Conservation (phyloP, 1,140 invertebrate species). For the Drosophila albomicans region DNA sequence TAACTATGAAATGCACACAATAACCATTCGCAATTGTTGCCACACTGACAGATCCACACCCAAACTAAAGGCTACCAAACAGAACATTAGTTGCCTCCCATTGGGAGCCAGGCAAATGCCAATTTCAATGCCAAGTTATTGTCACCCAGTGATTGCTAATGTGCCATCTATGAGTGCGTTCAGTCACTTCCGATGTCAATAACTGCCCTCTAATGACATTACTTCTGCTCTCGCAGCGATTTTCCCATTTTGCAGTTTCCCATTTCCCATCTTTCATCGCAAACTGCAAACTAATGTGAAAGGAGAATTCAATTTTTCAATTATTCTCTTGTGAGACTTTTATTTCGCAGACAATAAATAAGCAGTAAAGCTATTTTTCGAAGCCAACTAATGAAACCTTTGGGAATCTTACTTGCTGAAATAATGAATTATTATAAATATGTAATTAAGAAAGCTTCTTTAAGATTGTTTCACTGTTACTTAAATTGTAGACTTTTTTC, state of each 20-base stretch:
- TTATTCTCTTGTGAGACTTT: neutral
- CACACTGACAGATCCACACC: slow-evolving; percentile 61
- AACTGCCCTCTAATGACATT: slow-evolving; percentile 62
- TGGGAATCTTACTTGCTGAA: too few relatives aligned
- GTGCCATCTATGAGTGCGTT: slow-evolving; percentile 58
- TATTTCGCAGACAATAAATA: neutral
- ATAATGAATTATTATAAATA: too few relatives aligned
- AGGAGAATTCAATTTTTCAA: slow-evolving; percentile 15
- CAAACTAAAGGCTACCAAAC: slow-evolving; percentile 10
- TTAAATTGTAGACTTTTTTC: too few relatives aligned
- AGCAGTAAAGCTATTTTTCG: neutral
- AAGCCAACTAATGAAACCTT: neutral
- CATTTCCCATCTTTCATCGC: neutral
- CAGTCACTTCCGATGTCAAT: slow-evolving; percentile 51
- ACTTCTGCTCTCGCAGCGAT: neutral
- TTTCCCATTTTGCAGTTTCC: neutral
- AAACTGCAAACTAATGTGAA: slow-evolving; percentile 3
- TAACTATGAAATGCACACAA: slow-evolving; percentile 66
- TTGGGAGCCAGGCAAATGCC: slow-evolving; percentile 3
- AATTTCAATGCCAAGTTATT: neutral
- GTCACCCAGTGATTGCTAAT: slow-evolving; percentile 53
- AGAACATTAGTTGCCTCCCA: slow-evolving; percentile 51
- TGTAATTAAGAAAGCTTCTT: too few relatives aligned
- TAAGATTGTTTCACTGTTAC: too few relatives aligned
- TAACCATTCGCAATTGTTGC: slow-evolving; percentile 50